Percentiles rank a stretch among this genome's conserved stretches.
These are phyloP conservation scores for Tympanuchus pallidicinctus DNA, from an alignment of 2,113 vertebrate genomes.

Conservation along the genomic window DNA sequence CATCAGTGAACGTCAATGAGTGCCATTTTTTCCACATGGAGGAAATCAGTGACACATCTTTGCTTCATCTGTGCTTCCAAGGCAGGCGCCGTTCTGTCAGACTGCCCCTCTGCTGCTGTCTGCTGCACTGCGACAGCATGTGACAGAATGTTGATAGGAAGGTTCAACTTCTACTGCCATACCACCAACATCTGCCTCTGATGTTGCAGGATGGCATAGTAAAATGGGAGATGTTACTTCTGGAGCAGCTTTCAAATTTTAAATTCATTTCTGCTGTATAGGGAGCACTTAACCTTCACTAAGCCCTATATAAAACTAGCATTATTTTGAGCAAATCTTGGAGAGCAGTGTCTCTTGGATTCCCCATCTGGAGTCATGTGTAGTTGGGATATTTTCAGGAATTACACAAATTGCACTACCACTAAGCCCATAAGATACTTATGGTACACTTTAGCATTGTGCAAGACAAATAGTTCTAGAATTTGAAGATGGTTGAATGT, in stretches of 20 bases:
- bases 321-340: not conserved
- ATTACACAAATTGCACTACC: not conserved
- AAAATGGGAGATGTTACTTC: not conserved
- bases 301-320: not conserved
- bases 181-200: not conserved
- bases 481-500: not conserved
- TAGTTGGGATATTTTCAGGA: not conserved
- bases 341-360: not conserved
- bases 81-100: not conserved
- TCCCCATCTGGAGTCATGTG: not conserved
- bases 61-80: not conserved
- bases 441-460: not conserved
- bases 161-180: not conserved
- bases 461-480: not conserved
- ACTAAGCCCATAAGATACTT: not conserved
- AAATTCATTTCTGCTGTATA: not conserved
- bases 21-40: not conserved
- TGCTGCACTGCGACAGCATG: not conserved
- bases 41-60: not conserved
- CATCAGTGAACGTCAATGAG: not conserved
- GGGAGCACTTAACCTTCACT: not conserved
- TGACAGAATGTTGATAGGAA: not conserved
- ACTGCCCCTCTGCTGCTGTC: not conserved
- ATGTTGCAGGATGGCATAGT: not conserved
- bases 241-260: not conserved